Percentiles rank a stretch among this genome's conserved stretches.
Evolutionary conservation across 2,113 vertebrate genomes (phyloP).

Genomic region (Melanocharis versteri): DNA sequence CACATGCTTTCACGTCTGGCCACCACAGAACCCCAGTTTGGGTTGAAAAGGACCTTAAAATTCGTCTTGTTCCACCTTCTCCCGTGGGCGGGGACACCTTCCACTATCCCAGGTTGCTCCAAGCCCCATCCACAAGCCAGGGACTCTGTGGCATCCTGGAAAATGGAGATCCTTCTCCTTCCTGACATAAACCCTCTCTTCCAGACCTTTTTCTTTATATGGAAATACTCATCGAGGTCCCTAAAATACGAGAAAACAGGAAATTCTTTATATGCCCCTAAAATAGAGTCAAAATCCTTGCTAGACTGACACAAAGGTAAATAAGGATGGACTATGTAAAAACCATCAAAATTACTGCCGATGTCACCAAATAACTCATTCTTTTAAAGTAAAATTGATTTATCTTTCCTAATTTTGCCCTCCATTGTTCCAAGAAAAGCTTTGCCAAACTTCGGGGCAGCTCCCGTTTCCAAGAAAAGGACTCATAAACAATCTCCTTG

Average conservation of each 20-base stretch:
- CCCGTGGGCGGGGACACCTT: neutral
- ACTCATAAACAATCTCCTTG: neutral
- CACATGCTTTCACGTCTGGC: neutral
- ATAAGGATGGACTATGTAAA: neutral
- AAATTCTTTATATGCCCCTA: neutral
- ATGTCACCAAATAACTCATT: neutral
- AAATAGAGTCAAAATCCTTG: neutral
- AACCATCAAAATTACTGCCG: neutral
- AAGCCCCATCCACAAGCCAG: neutral
- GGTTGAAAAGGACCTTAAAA: neutral
- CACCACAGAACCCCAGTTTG: neutral
- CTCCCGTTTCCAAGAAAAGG: neutral
- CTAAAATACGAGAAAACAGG: neutral
- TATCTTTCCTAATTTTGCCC: neutral
- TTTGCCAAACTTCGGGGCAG: neutral
- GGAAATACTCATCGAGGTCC: neutral
- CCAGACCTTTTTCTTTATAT: neutral
- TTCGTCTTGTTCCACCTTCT: too few relatives aligned
- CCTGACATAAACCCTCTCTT: neutral
- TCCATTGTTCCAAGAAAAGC: neutral
- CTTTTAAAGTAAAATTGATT: neutral
- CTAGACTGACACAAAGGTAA: neutral
- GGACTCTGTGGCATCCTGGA: neutral
- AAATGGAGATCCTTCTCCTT: neutral
- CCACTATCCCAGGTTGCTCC: neutral